Evolutionary conservation across 2,888 invertebrate genomes (phyloP).

Genomic region (Stramonita haemastoma): DNA sequence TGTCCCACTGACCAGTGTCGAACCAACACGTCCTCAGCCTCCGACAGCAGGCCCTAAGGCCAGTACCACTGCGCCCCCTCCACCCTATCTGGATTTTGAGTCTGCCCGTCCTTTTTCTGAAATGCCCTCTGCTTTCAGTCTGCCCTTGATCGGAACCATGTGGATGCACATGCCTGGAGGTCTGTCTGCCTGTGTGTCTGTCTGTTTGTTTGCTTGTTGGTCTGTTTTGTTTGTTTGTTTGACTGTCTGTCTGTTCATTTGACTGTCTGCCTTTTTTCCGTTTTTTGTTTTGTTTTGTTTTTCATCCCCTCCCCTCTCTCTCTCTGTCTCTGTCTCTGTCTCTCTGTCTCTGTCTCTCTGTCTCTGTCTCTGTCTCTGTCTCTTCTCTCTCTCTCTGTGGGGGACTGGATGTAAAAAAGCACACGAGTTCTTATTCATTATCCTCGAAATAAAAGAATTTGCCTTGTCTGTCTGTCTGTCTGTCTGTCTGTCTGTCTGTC

Average conservation of each 20-base stretch:
- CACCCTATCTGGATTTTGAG: constrained; percentile 20
- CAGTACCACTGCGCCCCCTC: not conserved
- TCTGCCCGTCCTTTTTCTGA: constrained; percentile 38
- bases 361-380: too few species aligned
- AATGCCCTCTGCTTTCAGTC: constrained; percentile 43
- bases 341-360: too few species aligned
- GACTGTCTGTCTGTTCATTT: not conserved
- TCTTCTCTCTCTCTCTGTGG: too few species aligned
- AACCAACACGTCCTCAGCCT: not conserved
- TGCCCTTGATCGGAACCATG: constrained; percentile 46
- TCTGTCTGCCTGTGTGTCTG: not conserved
- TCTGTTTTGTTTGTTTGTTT: constrained; percentile 6
- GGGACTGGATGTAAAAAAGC: too few species aligned
- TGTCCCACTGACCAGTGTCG: not conserved
- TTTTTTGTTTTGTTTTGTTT: not conserved
- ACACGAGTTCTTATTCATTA: too few species aligned
- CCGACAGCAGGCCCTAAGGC: not conserved
- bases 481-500: too few species aligned
- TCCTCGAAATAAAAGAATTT: too few species aligned
- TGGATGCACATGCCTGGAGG: constrained; percentile 49
- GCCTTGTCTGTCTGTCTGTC: too few species aligned
- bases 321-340: too few species aligned
- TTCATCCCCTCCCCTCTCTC: too few species aligned
- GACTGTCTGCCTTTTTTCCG: not conserved
- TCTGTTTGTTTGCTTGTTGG: not conserved